Percentiles rank a stretch among this genome's conserved stretches.
Evolutionary conservation across 2,888 invertebrate species (phyloP).

Genomic region (Hypena proboscidalis): DNA sequence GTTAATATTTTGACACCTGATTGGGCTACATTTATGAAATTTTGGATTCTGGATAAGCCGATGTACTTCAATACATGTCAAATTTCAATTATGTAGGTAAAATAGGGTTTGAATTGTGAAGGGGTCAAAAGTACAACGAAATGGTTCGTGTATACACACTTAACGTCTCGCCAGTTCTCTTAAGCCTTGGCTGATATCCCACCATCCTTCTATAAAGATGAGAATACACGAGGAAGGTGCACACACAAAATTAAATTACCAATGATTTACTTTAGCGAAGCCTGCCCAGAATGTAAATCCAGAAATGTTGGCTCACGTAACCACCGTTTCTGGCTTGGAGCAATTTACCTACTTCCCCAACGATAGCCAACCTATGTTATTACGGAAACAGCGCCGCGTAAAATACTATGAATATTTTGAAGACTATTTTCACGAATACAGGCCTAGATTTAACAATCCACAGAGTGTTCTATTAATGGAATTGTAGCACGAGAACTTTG

Average conservation of each 20-base stretch:
- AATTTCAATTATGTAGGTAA: no score
- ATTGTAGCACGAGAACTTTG: no score
- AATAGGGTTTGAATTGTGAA: no score
- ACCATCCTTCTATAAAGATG: conserved; percentile 25
- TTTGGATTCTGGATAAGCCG: no score
- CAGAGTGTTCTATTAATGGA: no score
- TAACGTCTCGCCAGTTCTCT: no score
- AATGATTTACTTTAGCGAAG: conserved; percentile 42
- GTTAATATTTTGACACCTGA: no score
- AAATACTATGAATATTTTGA: conserved; percentile 21
- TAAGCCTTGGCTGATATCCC: no score
- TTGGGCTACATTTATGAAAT: no score
- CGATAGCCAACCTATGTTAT: conserved; percentile 22
- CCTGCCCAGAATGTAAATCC: conserved; percentile 41
- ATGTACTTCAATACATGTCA: no score
- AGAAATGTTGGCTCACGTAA: conserved; percentile 34
- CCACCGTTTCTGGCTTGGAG: conserved; percentile 51
- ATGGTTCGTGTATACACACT: no score
- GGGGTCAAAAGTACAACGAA: no score
- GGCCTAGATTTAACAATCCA: not conserved
- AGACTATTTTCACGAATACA: conserved; percentile 1
- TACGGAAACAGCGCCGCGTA: conserved; percentile 22
- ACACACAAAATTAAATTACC: conserved; percentile 45
- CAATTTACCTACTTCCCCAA: conserved; percentile 49
- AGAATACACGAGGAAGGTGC: conserved; percentile 26